Evolutionary conservation across 2,888 invertebrate genomes (phyloP).

Genomic region (Galeopsomyia nigrocyanea): DNA sequence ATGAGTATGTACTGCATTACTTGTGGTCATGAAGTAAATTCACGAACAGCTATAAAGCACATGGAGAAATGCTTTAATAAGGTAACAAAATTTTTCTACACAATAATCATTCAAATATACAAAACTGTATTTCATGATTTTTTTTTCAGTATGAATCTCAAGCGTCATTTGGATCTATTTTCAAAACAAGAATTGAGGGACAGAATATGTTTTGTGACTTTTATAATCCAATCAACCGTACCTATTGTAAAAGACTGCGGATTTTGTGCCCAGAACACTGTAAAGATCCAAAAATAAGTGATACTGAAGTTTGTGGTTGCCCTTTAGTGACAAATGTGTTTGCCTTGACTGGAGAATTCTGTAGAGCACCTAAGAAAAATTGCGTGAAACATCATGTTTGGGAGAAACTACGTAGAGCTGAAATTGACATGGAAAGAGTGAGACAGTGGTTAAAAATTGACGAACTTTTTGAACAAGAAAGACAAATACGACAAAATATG

Average conservation of each 20-base stretch:
- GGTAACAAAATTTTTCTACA: slow-evolving; percentile 62
- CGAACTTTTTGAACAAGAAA: slow-evolving; percentile 93
- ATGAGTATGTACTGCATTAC: slow-evolving; percentile 95
- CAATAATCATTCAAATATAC: neutral
- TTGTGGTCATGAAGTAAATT: slow-evolving; percentile 95
- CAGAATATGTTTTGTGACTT: slow-evolving; percentile 99
- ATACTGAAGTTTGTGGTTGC: slow-evolving; percentile 93
- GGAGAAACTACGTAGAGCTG: slow-evolving; percentile 94
- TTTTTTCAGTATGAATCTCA: slow-evolving; percentile 88
- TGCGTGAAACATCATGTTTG: slow-evolving; percentile 94
- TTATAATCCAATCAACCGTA: slow-evolving; percentile 88
- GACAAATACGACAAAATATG: slow-evolving; percentile 83
- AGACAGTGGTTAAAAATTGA: slow-evolving; percentile 94
- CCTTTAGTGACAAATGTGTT: slow-evolving; percentile 90
- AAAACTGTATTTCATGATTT: slow-evolving; percentile 40
- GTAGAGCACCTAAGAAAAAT: slow-evolving; percentile 88
- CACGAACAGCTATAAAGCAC: slow-evolving; percentile 91
- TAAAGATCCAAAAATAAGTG: slow-evolving; percentile 91
- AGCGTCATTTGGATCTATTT: slow-evolving; percentile 95
- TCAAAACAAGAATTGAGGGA: slow-evolving; percentile 93
- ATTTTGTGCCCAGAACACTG: slow-evolving; percentile 98
- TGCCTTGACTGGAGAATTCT: slow-evolving; percentile 87
- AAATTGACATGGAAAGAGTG: slow-evolving; percentile 95
- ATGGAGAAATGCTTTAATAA: slow-evolving; percentile 99
- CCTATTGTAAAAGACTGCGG: slow-evolving; percentile 95